Conservation (phyloP, 2,113 vertebrate species). For the Nothoprocta pentlandii region DNA sequence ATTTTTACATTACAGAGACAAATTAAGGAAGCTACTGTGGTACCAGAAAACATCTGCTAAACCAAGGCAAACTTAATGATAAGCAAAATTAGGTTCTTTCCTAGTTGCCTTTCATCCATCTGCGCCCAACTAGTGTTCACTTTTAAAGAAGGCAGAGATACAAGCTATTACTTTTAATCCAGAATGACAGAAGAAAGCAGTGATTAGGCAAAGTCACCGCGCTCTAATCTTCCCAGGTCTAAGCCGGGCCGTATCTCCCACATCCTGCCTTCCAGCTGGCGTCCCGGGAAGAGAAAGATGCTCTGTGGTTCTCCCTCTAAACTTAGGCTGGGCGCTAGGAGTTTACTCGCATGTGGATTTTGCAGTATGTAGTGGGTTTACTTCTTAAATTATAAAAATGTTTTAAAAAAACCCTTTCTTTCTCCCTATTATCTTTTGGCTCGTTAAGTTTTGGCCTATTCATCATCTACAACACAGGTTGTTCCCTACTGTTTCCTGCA, state of each 20-base stretch:
- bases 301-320: neutral
- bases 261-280: neutral
- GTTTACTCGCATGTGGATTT: neutral
- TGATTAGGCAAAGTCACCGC: slow-evolving; percentile 17
- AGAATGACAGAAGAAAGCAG: slow-evolving; percentile 23
- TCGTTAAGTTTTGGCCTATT: neutral
- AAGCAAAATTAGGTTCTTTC: slow-evolving; percentile 60
- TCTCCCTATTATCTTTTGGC: neutral
- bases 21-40: slow-evolving; percentile 42
- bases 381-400: neutral
- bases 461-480: neutral
- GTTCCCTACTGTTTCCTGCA: neutral
- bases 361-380: neutral
- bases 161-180: slow-evolving; percentile 44
- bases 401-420: neutral
- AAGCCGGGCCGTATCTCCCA: neutral
- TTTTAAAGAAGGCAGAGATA: slow-evolving; percentile 29
- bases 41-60: slow-evolving; percentile 48
- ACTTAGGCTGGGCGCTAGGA: neutral
- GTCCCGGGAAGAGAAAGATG: neutral
- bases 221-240: slow-evolving; percentile 35
- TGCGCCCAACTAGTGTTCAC: slow-evolving; percentile 58
- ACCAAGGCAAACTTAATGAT: slow-evolving; percentile 54
- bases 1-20: slow-evolving; percentile 38
- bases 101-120: slow-evolving; percentile 66